Evolutionary conservation across 2,113 vertebrate species (phyloP), one percentile per base, ranked within the genome.

Genomic region (Chelonoidis abingdonii): DNA sequence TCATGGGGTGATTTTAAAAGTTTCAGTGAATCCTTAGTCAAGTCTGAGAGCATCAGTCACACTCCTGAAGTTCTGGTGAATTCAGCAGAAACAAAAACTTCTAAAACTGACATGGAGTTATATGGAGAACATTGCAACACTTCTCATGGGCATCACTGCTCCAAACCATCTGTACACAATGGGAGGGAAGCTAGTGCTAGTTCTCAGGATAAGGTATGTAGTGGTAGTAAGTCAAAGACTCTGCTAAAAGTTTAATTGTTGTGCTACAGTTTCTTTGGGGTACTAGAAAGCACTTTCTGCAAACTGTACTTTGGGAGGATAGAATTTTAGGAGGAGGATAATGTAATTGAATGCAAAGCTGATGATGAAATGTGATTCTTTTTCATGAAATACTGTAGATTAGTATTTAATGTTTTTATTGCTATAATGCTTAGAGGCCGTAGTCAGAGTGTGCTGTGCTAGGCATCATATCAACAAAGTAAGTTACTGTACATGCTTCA

Each of bases 1-100:
- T 94, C 94, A 44, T 98, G 98, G 98, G 98, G 98, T 27, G 97
- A 98, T 44, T 98, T 98, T 72, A 95, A 98, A 94, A 94, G 96
- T 62, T 98, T 98, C 76, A n/a, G 2, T 22, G 98, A 96, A 29
- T n/a, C 97, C 31, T 52, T 90, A 27, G 94, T 85, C 35, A 47
- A 84, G 65, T 24, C 78, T 0, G 94, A 96, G 49, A 86, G 6
- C 5, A 85, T 94, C 38, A 25, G 19, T 56, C 54, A 62, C 1
- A 57, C 38, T n/a, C 10, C 0, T 25, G 97, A 96, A 4, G 31
- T 65, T 87, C 79, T 22, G 44, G 88, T 87, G 92, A 80, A 93
- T 24, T 50, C 94, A 56, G 4, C 80, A 29, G 94, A 80, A 7
- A 41, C 29, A 21, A 13, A 54, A 62, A 0, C 8, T 5, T 44